phyloP scores from a whole-genome alignment of 2,113 vertebrate genomes.

The Dasypus novemcinctus region DNA sequence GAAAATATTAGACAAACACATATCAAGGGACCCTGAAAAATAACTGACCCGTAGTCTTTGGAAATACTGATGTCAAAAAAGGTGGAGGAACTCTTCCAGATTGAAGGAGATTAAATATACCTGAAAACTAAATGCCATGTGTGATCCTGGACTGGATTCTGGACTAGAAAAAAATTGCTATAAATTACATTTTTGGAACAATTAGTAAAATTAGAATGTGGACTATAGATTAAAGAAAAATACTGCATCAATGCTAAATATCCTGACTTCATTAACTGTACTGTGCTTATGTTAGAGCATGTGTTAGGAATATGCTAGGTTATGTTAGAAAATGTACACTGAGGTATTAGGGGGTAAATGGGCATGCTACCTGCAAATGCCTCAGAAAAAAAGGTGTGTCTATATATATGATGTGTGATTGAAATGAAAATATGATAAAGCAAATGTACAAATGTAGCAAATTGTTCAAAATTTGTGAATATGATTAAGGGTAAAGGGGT shows the following conservation, averaged over 20 bases:
- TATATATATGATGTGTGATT: neutral
- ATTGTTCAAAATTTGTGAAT: neutral
- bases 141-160: constrained; percentile 15
- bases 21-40: neutral
- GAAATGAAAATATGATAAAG: neutral
- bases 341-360: neutral
- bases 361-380: neutral
- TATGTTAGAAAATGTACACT: neutral
- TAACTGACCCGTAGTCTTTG: neutral
- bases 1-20: neutral
- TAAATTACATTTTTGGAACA: constrained; percentile 1
- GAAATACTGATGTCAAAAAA: constrained; percentile 10
- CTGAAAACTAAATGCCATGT: too few species aligned
- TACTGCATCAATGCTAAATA: neutral
- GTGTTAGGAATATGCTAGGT: neutral
- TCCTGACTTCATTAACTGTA: neutral
- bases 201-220: neutral
- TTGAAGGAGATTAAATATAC: constrained; percentile 23
- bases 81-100: neutral
- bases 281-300: neutral
- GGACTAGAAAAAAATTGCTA: neutral
- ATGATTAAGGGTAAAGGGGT: neutral
- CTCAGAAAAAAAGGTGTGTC: neutral
- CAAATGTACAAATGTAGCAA: constrained; percentile 6
- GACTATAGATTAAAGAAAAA: neutral